phyloP scores from a whole-genome alignment of 2,797 vertebrate genomes.

The Antennarius maculatus region DNA sequence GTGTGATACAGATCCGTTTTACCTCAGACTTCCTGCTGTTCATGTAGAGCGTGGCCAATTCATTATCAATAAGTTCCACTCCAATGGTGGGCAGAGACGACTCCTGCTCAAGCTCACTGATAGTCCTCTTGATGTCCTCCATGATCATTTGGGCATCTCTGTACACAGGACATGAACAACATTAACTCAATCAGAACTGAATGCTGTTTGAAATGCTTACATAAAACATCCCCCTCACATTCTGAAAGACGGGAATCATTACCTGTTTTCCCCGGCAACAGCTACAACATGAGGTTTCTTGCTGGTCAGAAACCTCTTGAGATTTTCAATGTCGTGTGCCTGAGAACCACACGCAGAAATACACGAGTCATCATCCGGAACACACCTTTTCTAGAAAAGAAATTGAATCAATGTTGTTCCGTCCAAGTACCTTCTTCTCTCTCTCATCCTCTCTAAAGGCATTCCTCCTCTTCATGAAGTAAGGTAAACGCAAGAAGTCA shows the following conservation, averaged over 20 bases:
- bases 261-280: conserved; percentile 97
- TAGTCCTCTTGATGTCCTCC: conserved; percentile 96
- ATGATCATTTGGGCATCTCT: conserved; percentile 98
- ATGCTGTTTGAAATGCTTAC: background rate
- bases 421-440: conserved; percentile 89
- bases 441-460: conserved; percentile 96
- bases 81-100: conserved; percentile 93
- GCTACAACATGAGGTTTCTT: conserved; percentile 98
- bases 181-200: background rate
- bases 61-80: conserved; percentile 96
- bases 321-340: conserved; percentile 89
- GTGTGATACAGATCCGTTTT: conserved; percentile 6
- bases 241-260: conserved; percentile 9
- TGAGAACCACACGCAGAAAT: conserved; percentile 63
- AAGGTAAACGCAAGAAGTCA: conserved; percentile 94
- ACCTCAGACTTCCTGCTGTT: conserved; percentile 99
- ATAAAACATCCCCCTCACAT: background rate
- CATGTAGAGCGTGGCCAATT: conserved; percentile 97
- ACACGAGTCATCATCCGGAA: conserved; percentile 1
- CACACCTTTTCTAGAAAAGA: background rate
- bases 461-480: conserved; percentile 97
- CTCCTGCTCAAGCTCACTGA: conserved; percentile 95
- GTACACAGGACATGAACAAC: conserved; percentile 15
- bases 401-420: background rate
- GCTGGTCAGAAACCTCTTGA: conserved; percentile 94